phyloP scores from a whole-genome alignment of 2,113 vertebrate genomes.

The Stegostoma tigrinum region DNA sequence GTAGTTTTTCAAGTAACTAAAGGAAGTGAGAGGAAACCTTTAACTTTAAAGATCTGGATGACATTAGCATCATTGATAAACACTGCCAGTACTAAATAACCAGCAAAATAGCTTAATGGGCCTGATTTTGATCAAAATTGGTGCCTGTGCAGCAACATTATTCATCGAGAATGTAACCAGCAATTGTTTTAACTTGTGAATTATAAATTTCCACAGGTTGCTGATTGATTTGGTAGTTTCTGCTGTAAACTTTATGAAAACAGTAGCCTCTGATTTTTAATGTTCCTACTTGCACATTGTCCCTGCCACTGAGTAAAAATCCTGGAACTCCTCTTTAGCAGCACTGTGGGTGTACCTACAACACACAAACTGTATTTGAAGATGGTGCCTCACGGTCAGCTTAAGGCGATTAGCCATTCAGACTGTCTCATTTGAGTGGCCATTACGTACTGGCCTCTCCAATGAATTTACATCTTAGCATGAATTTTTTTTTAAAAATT shows the following conservation, averaged over 20 bases:
- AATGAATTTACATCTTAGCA: background rate
- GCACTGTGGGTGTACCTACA: background rate
- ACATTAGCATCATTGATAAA: background rate
- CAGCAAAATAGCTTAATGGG: background rate
- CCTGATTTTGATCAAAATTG: background rate
- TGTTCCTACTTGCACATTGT: background rate
- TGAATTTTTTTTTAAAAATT: background rate
- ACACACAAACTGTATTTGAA: background rate
- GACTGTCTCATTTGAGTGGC: background rate
- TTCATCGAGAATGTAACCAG: background rate
- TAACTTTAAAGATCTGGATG: background rate
- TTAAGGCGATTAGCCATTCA: background rate
- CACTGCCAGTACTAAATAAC: background rate
- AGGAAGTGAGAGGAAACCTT: background rate
- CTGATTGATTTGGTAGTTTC: background rate
- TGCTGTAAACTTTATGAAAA: background rate
- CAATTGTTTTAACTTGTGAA: background rate
- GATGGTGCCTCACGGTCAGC: background rate
- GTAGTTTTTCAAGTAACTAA: background rate
- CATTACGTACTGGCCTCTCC: background rate
- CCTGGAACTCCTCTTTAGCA: background rate
- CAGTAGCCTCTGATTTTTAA: background rate
- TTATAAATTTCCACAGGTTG: background rate
- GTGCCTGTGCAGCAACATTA: background rate
- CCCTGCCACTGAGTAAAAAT: background rate